Percentiles rank a stretch among this genome's conserved stretches.
These are phyloP conservation scores for Channa maculata DNA, from an alignment of 2,113 vertebrate species.

Conservation along the genomic window DNA sequence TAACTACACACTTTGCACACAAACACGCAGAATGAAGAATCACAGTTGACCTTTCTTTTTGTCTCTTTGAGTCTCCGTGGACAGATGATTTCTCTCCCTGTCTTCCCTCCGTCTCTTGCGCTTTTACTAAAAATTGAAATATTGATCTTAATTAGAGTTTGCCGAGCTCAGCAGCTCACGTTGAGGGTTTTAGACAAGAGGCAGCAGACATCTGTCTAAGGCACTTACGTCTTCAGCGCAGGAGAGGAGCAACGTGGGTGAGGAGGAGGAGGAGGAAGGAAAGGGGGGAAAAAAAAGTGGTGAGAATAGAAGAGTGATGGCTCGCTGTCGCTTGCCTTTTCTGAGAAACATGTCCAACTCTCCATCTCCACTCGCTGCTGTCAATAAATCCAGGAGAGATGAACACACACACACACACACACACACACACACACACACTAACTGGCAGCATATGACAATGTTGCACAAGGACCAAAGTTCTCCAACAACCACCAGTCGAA, in stretches of 20 bases:
- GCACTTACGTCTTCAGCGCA: constrained; percentile 78
- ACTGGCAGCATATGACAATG: constrained; percentile 7
- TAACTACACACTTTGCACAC: constrained; percentile 10
- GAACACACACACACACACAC: constrained; percentile 10
- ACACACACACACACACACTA: constrained; percentile 7
- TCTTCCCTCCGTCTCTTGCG: constrained; percentile 69
- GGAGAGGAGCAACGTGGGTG: constrained; percentile 62
- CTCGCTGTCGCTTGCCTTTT: constrained; percentile 75
- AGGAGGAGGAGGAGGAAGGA: constrained; percentile 34
- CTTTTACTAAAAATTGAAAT: constrained; percentile 87
- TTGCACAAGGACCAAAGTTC: constrained; percentile 5
- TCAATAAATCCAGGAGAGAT: constrained; percentile 65
- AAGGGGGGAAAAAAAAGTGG: constrained; percentile 9
- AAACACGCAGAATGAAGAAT: constrained; percentile 70
- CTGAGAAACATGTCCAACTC: constrained; percentile 73
- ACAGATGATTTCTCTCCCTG: constrained; percentile 75
- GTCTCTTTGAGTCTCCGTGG: constrained; percentile 67
- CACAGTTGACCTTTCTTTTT: constrained; percentile 82
- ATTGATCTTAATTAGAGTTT: constrained; percentile 90
- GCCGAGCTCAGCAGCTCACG: constrained; percentile 84
- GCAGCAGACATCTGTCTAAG: constrained; percentile 83
- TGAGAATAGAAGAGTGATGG: constrained; percentile 78
- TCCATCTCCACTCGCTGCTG: constrained; percentile 66
- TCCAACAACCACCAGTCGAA: neutral
- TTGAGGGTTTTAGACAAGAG: constrained; percentile 81